A percentile compares a stretch with the other conserved stretches of the same genome.
Evolutionary conservation across 2,113 vertebrate genomes (phyloP).

Genomic region (Speoplatyrhinus poulsoni): DNA sequence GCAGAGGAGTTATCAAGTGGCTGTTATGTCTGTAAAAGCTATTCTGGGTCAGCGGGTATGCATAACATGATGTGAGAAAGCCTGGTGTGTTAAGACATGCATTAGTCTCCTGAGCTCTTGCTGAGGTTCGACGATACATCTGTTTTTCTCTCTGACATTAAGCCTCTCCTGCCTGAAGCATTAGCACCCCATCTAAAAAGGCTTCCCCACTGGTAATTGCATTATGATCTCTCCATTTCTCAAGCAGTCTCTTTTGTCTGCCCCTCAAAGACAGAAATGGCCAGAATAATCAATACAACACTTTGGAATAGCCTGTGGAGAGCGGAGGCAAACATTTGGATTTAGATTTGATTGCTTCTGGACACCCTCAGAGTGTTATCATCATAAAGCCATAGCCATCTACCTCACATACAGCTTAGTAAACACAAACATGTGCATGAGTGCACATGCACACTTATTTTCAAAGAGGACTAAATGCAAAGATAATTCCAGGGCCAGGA

Average conservation of each 20-base stretch:
- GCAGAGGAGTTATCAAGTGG: background rate
- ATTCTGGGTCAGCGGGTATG: constrained; percentile 5
- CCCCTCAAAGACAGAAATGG: constrained; percentile 45
- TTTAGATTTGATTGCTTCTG: constrained; percentile 67
- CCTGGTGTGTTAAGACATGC: background rate
- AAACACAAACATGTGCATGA: background rate
- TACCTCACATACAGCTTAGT: constrained; percentile 15
- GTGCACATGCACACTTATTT: background rate
- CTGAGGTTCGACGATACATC: constrained; percentile 23
- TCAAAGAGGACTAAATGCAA: background rate
- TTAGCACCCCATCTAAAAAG: constrained; percentile 53
- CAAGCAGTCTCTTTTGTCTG: constrained; percentile 49
- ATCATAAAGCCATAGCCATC: constrained; percentile 57
- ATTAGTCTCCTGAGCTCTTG: constrained; percentile 26
- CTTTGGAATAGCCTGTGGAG: constrained; percentile 66
- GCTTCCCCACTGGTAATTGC: constrained; percentile 53
- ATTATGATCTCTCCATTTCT: constrained; percentile 72
- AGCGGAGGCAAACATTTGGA: constrained; percentile 56
- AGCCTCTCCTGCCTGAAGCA: constrained; percentile 44
- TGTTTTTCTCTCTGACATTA: constrained; percentile 38
- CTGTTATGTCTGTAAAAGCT: background rate
- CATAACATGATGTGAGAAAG: constrained; percentile 8
- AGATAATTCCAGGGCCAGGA: background rate
- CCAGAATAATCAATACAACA: constrained; percentile 70
- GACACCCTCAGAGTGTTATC: constrained; percentile 59